Percentiles rank a stretch among this genome's conserved stretches.
Evolutionary conservation across 2,797 vertebrate genomes (phyloP).

Genomic region (Helostoma temminkii): DNA sequence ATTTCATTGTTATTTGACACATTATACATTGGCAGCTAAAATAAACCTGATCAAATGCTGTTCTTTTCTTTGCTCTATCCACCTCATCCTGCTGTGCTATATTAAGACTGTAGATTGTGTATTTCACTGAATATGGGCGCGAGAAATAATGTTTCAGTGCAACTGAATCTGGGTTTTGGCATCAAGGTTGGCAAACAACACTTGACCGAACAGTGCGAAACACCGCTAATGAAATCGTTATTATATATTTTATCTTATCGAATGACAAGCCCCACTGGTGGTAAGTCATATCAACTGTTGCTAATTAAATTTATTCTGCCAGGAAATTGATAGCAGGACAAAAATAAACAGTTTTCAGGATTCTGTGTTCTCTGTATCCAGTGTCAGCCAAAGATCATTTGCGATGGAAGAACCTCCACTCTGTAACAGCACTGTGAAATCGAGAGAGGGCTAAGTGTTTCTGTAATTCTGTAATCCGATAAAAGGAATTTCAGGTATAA

Average conservation of each 20-base stretch:
- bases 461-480: neutral
- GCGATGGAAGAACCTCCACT: neutral
- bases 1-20: too few species aligned
- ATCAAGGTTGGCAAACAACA: neutral
- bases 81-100: neutral
- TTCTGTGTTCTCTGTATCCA: neutral
- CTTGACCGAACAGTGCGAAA: too few species aligned
- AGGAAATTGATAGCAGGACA: neutral
- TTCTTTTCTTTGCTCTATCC: neutral
- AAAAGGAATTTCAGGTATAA: neutral
- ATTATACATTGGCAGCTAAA: too few species aligned
- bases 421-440: neutral
- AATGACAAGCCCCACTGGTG: neutral
- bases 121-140: neutral
- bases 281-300: neutral
- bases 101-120: neutral
- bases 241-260: neutral
- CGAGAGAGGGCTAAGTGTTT: neutral
- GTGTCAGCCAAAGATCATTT: neutral
- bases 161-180: neutral
- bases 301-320: neutral
- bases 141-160: neutral
- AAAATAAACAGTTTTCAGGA: neutral
- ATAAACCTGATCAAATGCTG: too few species aligned
- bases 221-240: neutral